Conservation (phyloP, 2,113 vertebrate genomes). For the Notothenia rossii region DNA sequence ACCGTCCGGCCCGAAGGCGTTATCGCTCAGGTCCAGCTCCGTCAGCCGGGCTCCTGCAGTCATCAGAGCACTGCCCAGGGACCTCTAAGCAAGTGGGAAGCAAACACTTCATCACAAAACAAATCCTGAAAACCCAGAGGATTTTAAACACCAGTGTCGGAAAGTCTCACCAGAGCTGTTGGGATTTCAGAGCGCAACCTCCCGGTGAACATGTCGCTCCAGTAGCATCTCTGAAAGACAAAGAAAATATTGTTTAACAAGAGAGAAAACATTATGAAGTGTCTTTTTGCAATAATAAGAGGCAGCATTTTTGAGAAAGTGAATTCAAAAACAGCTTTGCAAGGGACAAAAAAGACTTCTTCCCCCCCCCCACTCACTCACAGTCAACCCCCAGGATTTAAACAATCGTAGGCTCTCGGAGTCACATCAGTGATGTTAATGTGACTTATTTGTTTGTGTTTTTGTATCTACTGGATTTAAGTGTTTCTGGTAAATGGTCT, state of each 20-base stretch:
- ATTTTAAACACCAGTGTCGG: not conserved
- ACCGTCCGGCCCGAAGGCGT: slow-evolving; percentile 96
- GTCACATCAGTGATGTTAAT: no score
- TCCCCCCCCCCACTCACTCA: no score
- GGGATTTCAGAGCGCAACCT: slow-evolving; percentile 96
- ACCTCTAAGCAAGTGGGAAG: slow-evolving; percentile 79
- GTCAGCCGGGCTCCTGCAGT: slow-evolving; percentile 90
- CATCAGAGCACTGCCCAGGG: slow-evolving; percentile 90
- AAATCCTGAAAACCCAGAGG: not conserved
- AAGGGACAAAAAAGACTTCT: no score
- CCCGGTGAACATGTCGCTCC: slow-evolving; percentile 99
- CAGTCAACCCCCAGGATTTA: no score
- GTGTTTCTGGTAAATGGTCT: no score
- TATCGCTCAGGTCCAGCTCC: slow-evolving; percentile 96
- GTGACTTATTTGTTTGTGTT: no score
- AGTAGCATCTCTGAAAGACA: slow-evolving; percentile 89
- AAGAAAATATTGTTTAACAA: no score
- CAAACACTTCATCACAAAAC: not conserved
- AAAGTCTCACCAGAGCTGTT: slow-evolving; percentile 90
- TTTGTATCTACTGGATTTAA: no score
- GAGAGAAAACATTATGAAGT: no score
- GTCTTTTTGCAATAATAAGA: not conserved
- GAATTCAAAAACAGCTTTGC: no score
- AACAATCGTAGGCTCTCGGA: no score
- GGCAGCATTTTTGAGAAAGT: no score